Evolutionary conservation across 2,797 vertebrate species (phyloP).

Genomic region (Malurus leucopterus): DNA sequence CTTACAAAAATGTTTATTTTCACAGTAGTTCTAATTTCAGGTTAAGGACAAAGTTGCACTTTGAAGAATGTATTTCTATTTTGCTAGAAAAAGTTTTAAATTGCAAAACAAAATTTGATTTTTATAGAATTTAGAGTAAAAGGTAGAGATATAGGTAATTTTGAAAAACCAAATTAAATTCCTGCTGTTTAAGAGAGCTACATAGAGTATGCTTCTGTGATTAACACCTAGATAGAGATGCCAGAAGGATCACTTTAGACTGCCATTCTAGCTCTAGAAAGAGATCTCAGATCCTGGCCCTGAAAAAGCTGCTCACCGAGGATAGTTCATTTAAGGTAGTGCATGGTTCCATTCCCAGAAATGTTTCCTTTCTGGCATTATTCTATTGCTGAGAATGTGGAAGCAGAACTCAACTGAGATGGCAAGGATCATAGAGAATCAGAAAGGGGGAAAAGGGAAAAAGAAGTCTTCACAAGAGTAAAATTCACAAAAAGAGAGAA

Average conservation of each 20-base stretch:
- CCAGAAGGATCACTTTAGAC: neutral
- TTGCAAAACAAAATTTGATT: neutral
- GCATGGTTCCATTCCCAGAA: neutral
- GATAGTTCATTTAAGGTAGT: neutral
- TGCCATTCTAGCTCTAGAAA: neutral
- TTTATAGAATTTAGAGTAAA: neutral
- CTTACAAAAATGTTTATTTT: neutral
- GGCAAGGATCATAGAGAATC: neutral
- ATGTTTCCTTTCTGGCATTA: neutral
- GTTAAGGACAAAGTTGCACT: neutral
- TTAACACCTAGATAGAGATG: neutral
- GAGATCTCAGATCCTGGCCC: neutral
- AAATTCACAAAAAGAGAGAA: neutral
- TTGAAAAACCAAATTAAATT: neutral
- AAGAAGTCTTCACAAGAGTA: neutral
- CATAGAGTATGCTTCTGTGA: neutral
- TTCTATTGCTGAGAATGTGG: neutral
- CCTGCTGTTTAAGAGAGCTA: neutral
- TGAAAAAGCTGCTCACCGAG: neutral
- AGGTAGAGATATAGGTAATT: neutral
- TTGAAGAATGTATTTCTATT: neutral
- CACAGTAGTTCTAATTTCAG: neutral
- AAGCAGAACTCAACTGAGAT: neutral
- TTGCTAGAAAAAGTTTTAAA: neutral
- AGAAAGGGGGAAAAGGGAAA: neutral